phyloP scores from a whole-genome alignment of 2,113 vertebrate species.

The Hemichromis elongatus region DNA sequence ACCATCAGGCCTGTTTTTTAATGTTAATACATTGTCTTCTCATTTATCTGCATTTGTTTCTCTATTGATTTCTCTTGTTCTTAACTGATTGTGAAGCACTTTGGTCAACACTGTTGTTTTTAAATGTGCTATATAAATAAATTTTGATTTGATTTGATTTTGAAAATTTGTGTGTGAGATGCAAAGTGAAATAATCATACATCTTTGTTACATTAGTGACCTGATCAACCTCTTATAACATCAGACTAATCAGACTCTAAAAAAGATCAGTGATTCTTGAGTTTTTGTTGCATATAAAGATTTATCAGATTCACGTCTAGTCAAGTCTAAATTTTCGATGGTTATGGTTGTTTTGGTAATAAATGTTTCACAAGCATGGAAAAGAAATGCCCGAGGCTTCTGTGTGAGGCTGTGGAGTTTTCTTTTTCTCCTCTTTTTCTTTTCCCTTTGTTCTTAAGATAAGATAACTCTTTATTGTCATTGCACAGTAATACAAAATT shows the following conservation, averaged over 20 bases:
- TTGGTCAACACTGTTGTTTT: too few relatives aligned
- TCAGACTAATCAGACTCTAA: neutral
- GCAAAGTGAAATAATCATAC: neutral
- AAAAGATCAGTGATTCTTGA: neutral
- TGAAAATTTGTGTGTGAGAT: rapidly evolving
- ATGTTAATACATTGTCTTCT: too few relatives aligned
- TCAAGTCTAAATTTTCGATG: neutral
- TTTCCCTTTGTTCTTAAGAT: too few relatives aligned
- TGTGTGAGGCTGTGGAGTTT: neutral
- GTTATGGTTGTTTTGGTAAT: rapidly evolving
- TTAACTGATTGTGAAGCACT: too few relatives aligned
- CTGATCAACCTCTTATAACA: neutral
- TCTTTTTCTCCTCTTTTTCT: neutral
- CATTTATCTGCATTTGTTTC: too few relatives aligned
- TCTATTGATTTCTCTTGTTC: too few relatives aligned
- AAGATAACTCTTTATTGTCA: too few relatives aligned
- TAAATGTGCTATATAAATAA: too few relatives aligned
- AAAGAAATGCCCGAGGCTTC: rapidly evolving
- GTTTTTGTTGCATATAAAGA: neutral
- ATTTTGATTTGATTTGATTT: too few relatives aligned
- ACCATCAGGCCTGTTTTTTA: too few relatives aligned
- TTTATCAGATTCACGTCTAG: rapidly evolving
- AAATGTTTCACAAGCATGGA: rapidly evolving
- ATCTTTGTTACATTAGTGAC: neutral
- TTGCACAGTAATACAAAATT: too few relatives aligned